phyloP scores from a whole-genome alignment of 2,797 vertebrate genomes.

The Typhlichthys eigenmanni region DNA sequence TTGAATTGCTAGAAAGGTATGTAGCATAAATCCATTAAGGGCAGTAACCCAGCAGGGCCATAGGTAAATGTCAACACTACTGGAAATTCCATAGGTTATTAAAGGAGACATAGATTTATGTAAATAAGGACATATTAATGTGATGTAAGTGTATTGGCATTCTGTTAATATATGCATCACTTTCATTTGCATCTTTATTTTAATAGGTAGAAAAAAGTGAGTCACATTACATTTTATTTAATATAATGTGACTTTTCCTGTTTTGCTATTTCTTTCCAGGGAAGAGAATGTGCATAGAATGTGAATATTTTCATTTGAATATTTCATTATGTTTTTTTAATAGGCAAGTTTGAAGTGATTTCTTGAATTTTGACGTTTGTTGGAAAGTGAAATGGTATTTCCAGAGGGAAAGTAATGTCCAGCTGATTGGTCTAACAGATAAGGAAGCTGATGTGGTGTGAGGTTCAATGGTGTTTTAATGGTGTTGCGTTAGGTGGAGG shows the following conservation, averaged over 20 bases:
- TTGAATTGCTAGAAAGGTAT: slow-evolving; percentile 60
- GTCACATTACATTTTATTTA: background rate
- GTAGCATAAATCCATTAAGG: slow-evolving; percentile 51
- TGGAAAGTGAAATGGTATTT: no score
- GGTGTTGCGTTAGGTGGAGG: slow-evolving; percentile 43
- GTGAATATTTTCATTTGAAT: no score
- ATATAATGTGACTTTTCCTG: background rate
- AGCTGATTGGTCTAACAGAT: slow-evolving; percentile 68
- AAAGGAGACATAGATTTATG: slow-evolving; percentile 35
- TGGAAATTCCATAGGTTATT: slow-evolving; percentile 24
- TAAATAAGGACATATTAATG: slow-evolving; percentile 16
- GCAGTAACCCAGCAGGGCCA: slow-evolving; percentile 32
- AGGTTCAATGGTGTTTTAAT: slow-evolving; percentile 59
- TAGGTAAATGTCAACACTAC: slow-evolving; percentile 31
- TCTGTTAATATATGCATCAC: background rate
- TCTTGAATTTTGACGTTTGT: no score
- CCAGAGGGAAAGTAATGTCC: background rate
- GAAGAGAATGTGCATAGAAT: background rate
- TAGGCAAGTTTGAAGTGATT: no score
- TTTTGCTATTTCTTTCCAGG: background rate
- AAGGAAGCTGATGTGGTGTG: slow-evolving; percentile 64
- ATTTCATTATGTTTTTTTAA: no score
- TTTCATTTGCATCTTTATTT: background rate
- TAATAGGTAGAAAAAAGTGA: background rate
- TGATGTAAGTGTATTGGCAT: background rate